Conservation (phyloP, 2,113 vertebrate species). For the Shinisaurus crocodilurus region DNA sequence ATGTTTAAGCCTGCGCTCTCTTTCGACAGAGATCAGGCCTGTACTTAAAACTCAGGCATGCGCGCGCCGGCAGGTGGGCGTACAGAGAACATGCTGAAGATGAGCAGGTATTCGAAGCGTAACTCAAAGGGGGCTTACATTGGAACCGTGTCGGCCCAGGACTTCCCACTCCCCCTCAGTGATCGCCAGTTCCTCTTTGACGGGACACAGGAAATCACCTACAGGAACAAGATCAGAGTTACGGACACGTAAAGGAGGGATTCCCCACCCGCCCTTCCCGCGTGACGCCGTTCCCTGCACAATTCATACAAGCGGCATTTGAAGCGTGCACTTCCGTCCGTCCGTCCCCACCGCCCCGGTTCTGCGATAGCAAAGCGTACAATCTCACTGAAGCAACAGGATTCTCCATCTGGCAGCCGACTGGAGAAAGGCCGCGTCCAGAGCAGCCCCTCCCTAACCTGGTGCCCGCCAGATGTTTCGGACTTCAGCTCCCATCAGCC, state of each 20-base stretch:
- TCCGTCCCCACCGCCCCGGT: no score
- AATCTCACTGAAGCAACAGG: background rate
- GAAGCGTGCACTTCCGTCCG: no score
- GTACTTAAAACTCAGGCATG: no score
- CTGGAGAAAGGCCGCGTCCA: conserved; percentile 2
- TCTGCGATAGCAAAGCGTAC: background rate
- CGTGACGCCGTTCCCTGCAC: background rate
- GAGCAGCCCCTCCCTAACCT: background rate
- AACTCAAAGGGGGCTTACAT: conserved; percentile 68
- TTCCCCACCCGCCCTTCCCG: background rate
- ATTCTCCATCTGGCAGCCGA: conserved; percentile 12
- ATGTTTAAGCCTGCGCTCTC: background rate
- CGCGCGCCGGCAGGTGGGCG: no score
- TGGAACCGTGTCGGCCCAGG: conserved; percentile 84
- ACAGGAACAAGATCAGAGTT: conserved; percentile 22
- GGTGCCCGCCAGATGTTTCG: no score
- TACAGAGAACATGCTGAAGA: no score
- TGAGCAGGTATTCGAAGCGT: background rate
- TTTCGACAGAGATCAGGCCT: no score
- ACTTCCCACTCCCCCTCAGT: conserved; percentile 87
- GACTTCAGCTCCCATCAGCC: no score
- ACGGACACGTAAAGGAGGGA: rapidly evolving
- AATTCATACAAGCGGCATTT: no score
- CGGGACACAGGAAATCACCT: conserved; percentile 85
- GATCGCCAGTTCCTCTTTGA: conserved; percentile 82